Conservation (phyloP, 2,113 vertebrate species). For the Thalassoma bifasciatum region DNA sequence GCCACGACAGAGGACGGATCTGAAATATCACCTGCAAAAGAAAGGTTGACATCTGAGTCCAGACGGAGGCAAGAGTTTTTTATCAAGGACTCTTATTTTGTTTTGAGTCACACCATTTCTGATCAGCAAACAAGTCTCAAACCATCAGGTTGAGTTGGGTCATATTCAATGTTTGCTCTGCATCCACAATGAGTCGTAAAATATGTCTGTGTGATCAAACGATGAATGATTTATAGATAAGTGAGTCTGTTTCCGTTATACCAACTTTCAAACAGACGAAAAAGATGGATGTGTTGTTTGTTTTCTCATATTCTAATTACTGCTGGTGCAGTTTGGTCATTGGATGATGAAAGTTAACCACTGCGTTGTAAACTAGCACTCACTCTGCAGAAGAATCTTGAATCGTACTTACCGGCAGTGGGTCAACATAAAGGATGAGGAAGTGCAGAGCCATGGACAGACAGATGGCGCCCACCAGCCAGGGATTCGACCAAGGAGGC, state of each 20-base stretch:
- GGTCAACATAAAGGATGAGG: conserved; percentile 86
- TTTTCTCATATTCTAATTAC: no score
- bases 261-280: no score
- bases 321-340: neutral
- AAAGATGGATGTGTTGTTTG: neutral
- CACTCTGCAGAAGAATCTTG: no score
- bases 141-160: no score
- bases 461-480: conserved; percentile 85
- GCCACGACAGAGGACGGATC: conserved; percentile 83
- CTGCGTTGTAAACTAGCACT: no score
- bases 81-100: neutral
- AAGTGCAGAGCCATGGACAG: conserved; percentile 87
- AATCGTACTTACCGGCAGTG: conserved; percentile 78
- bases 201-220: no score
- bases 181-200: no score
- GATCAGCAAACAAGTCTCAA: no score
- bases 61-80: neutral
- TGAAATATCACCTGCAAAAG: conserved; percentile 82
- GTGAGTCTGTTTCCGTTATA: no score
- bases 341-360: no score
- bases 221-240: no score
- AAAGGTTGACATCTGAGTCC: neutral
- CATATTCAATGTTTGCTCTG: no score
- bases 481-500: conserved; percentile 86
- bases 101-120: neutral